These are phyloP conservation scores for Helicoverpa zea DNA, from an alignment of 1,140 invertebrate genomes.

Conservation along the genomic window DNA sequence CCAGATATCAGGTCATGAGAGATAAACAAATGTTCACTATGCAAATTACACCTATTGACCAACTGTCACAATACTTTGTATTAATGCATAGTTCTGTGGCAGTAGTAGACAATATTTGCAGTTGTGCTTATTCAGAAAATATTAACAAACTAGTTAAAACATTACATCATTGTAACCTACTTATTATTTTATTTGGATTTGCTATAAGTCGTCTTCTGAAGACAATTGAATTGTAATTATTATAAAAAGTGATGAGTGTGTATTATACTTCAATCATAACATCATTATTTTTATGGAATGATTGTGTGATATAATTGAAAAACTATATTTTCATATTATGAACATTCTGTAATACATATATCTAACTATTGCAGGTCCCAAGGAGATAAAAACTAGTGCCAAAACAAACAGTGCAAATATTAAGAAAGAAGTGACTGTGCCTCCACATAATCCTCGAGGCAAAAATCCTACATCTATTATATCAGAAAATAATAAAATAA, in stretches of 20 bases:
- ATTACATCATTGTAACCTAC: conserved; percentile 7
- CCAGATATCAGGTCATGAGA: too few relatives aligned
- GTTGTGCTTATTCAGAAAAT: conserved; percentile 8
- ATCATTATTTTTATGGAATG: not conserved
- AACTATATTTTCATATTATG: not conserved
- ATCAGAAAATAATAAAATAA: conserved; percentile 48
- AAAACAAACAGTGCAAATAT: conserved; percentile 62
- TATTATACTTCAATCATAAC: too few relatives aligned
- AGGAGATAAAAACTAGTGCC: conserved; percentile 59
- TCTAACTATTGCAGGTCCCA: conserved; percentile 56
- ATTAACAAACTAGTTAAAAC: not conserved
- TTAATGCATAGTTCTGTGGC: not conserved
- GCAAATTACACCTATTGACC: not conserved
- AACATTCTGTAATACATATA: not conserved
- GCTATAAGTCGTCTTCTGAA: too few relatives aligned
- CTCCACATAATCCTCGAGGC: conserved; percentile 57
- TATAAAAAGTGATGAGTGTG: too few relatives aligned
- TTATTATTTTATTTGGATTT: not conserved
- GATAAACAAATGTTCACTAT: too few relatives aligned
- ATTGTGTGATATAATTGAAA: not conserved
- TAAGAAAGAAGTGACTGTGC: conserved; percentile 60
- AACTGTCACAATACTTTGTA: not conserved
- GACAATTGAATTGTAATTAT: too few relatives aligned
- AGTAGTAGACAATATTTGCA: not conserved
- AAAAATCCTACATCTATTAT: conserved; percentile 23